Evolutionary conservation across 30 jellyfish, hydroid and myxozoan genomes (phyloP).

Genomic region (Hydractinia echinata): DNA sequence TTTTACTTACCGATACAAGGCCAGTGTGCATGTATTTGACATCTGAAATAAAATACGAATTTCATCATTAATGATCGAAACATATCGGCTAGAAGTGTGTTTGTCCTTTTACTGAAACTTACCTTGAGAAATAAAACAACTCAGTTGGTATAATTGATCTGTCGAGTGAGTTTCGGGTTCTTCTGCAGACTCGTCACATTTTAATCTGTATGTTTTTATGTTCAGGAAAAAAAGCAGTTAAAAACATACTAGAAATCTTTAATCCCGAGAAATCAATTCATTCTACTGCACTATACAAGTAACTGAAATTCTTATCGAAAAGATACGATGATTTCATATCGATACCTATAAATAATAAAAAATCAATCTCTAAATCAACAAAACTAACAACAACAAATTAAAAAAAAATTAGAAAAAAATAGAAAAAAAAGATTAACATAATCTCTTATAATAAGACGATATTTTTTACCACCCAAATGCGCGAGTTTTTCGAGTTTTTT

Average conservation of each 20-base stretch:
- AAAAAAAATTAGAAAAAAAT: background rate
- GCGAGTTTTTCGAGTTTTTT: too few species aligned
- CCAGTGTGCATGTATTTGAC: slow-evolving; percentile 53
- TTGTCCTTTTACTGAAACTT: background rate
- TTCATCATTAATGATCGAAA: background rate
- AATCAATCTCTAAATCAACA: background rate
- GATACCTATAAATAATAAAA: background rate
- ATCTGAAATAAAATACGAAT: slow-evolving; percentile 4
- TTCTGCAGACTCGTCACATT: slow-evolving; percentile 80
- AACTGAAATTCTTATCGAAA: background rate
- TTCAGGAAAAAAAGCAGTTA: background rate
- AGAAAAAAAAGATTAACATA: too few species aligned
- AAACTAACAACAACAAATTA: background rate
- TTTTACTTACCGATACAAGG: slow-evolving; percentile 44
- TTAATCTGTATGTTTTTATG: slow-evolving; percentile 26
- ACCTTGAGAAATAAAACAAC: slow-evolving; percentile 97
- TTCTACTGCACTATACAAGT: background rate
- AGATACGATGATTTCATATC: slow-evolving; percentile 8
- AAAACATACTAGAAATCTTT: background rate
- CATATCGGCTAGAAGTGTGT: background rate
- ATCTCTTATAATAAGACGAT: too few species aligned
- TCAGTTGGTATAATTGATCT: slow-evolving; percentile 66
- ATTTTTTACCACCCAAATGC: too few species aligned
- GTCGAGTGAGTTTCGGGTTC: slow-evolving; percentile 64
- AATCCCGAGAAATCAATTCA: background rate